These are phyloP conservation scores for Himalopsyche phryganea DNA, from an alignment of 1,140 invertebrate species.

Conservation along the genomic window DNA sequence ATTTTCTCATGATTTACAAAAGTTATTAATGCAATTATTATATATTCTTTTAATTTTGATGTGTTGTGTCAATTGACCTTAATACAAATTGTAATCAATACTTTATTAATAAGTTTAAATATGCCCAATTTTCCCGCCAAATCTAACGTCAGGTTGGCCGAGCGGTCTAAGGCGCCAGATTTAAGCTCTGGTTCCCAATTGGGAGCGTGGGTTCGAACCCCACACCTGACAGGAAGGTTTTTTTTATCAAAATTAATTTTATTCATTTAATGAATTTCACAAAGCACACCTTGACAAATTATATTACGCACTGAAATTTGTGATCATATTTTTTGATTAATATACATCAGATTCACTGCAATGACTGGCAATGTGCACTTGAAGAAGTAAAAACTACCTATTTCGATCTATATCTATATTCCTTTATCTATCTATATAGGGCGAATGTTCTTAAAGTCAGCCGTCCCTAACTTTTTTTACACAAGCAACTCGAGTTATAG, in stretches of 20 bases:
- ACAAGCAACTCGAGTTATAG: no score
- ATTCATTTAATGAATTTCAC: not conserved
- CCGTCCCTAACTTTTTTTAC: no score
- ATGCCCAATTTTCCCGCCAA: conserved; percentile 2
- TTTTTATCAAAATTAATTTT: not conserved
- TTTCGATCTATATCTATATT: no score
- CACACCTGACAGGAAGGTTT: conserved; percentile 59
- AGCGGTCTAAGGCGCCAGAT: conserved; percentile 71
- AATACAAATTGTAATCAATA: no score
- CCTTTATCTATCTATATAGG: no score
- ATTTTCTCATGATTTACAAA: no score
- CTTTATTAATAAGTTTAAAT: conserved; percentile 8
- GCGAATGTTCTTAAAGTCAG: no score
- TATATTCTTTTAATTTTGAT: no score
- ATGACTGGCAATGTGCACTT: not conserved
- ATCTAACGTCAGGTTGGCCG: conserved; percentile 59
- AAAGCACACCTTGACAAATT: not conserved
- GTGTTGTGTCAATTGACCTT: no score
- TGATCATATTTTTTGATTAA: not conserved
- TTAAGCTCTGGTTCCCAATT: conserved; percentile 69
- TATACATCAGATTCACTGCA: not conserved
- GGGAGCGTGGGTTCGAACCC: conserved; percentile 73
- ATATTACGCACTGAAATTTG: not conserved
- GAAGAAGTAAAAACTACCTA: no score
- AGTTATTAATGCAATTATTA: no score